These are phyloP conservation scores for Parelbella ahira DNA, from an alignment of 2,888 invertebrate species.

Conservation along the genomic window DNA sequence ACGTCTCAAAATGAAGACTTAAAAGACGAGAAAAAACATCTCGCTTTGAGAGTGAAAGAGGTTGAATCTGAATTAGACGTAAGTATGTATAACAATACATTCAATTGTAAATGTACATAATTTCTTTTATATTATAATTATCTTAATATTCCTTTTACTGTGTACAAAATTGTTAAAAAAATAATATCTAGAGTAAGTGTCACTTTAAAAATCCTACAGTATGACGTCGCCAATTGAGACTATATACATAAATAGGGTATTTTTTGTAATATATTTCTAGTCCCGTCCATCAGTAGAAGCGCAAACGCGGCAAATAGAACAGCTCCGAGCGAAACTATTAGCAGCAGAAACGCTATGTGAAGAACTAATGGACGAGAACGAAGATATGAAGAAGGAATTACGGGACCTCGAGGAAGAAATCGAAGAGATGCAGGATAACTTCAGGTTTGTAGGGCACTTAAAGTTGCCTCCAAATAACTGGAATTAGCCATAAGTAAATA, in stretches of 20 bases:
- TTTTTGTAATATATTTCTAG: too few species aligned
- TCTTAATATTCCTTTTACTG: too few species aligned
- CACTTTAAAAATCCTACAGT: too few species aligned
- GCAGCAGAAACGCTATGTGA: slow-evolving; percentile 96
- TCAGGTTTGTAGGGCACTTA: slow-evolving; percentile 85
- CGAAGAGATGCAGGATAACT: slow-evolving; percentile 99
- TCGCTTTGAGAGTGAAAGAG: slow-evolving; percentile 86
- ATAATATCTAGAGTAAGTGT: too few species aligned
- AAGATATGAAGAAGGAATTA: slow-evolving; percentile 95
- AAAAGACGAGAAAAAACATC: slow-evolving; percentile 88
- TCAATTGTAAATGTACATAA: background rate
- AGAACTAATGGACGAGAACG: slow-evolving; percentile 97
- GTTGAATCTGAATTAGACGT: slow-evolving; percentile 85
- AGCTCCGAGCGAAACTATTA: slow-evolving; percentile 89
- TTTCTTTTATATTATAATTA: too few species aligned
- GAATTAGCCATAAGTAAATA: too few species aligned
- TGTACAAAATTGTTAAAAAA: too few species aligned
- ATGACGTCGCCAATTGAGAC: too few species aligned
- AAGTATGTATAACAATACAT: slow-evolving; percentile 14
- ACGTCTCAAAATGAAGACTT: slow-evolving; percentile 89
- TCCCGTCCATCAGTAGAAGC: slow-evolving; percentile 77
- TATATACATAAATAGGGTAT: too few species aligned
- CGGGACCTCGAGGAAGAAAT: slow-evolving; percentile 97
- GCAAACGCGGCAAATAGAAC: slow-evolving; percentile 83
- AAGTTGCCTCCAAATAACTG: too few species aligned